Evolutionary conservation across 35 echinoderm and acorn worm genomes (phyloP).

Genomic region (Eucidaris tribuloides): DNA sequence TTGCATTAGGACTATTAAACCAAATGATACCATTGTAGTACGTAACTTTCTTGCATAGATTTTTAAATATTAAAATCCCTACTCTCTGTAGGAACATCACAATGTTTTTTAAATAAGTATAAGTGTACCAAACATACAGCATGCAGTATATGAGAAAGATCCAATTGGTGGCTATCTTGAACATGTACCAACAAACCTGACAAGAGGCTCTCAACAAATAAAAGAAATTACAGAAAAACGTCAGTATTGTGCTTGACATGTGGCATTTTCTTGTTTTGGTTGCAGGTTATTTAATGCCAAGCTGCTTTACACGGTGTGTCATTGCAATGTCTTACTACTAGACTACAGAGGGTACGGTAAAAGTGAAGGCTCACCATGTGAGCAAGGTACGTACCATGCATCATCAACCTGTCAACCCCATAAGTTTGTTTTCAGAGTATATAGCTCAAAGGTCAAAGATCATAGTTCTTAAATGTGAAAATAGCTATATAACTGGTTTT

Average conservation of each 20-base stretch:
- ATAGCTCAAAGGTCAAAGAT: no score
- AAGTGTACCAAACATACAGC: background rate
- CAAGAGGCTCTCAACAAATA: background rate
- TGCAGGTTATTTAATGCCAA: slow-evolving; percentile 78
- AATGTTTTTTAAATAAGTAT: background rate
- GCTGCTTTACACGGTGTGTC: slow-evolving; percentile 67
- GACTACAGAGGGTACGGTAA: slow-evolving; percentile 94
- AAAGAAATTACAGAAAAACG: background rate
- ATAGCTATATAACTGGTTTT: no score
- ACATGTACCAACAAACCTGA: background rate
- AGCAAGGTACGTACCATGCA: slow-evolving; percentile 53
- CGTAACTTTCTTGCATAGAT: no score
- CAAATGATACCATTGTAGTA: no score
- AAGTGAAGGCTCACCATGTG: slow-evolving; percentile 74
- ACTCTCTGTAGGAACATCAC: background rate
- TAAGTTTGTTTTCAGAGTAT: background rate
- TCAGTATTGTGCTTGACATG: background rate
- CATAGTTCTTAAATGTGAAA: no score
- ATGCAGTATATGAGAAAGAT: background rate
- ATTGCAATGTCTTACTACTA: slow-evolving; percentile 87
- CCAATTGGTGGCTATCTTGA: background rate
- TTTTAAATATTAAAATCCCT: no score
- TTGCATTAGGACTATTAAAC: no score
- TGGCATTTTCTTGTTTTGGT: background rate
- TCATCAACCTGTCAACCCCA: background rate